These are phyloP conservation scores for Sapajus apella DNA, from an alignment of 2,113 vertebrate species.

Conservation along the genomic window DNA sequence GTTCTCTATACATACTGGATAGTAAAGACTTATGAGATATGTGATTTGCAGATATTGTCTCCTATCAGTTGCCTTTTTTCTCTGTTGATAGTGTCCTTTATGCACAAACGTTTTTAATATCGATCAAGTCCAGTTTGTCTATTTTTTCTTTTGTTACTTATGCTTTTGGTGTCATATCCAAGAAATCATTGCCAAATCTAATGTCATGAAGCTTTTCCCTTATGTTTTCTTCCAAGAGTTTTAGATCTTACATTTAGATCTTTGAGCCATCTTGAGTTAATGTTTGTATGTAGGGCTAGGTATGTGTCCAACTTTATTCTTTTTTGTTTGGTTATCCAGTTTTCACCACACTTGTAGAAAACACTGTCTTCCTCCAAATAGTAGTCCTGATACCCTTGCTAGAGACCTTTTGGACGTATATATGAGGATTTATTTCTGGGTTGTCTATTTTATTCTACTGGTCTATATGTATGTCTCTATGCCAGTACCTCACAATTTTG, in stretches of 20 bases:
- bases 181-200: background rate
- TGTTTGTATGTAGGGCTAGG: background rate
- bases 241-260: background rate
- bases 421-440: background rate
- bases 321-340: background rate
- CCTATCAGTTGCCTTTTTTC: background rate
- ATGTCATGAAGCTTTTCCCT: background rate
- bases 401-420: background rate
- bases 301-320: background rate
- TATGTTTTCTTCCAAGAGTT: background rate
- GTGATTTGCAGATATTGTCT: background rate
- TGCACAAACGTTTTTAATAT: background rate
- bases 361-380: background rate
- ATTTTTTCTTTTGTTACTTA: background rate
- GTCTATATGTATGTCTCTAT: background rate
- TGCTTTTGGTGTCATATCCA: conserved; percentile 11
- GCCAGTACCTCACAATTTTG: background rate
- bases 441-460: background rate
- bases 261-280: conserved; percentile 1
- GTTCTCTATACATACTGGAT: background rate
- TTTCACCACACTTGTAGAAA: background rate
- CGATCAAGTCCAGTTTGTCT: background rate
- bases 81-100: background rate
- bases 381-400: background rate
- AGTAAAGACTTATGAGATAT: background rate